Base-by-base conservation (phyloP, 2,888 invertebrate species). In the Panopea generosa region DNA sequence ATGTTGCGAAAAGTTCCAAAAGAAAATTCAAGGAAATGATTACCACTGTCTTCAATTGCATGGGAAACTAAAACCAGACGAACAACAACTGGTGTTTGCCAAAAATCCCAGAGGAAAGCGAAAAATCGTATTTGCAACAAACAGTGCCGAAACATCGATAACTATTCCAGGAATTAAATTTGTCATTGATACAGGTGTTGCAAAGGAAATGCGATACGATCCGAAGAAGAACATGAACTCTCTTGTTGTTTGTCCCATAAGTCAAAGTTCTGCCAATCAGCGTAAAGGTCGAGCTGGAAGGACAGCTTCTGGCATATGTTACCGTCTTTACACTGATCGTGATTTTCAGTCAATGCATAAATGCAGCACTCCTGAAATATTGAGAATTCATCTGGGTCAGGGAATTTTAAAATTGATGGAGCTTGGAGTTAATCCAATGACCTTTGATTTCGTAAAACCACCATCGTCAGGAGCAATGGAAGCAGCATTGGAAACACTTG, bases 201-300 rank as follows among this genome's bases (percentile, higher is more conserved):
- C 85, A 3, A 93, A 93, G 67, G 91, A 92, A 78, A 90, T 87
- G 74, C 77, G 82, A 9, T 93, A 86, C 82, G 91, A 93, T 72
- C 79, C 90, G 2, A 80, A 72, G 40, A 87, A 82, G 60, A 90
- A 89, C 67, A 87, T 90, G 45, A 90, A 82, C 68, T 77, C 85
- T 3, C 77, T 93, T 24, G 80, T 81, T 43, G 82, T 91, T 3
- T 75, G 73, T 16, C 74, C 84, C 55, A 86, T 90, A 3, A 91
- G 89, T 59, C 86, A 88, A 74, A 91, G 92, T 57, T 92, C 92
- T 2, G 92, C 93, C 4, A 88, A 93, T 33, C 93, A 93, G 76
- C 86, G 93, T 6, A 92, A 91, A 80, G 93, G 93, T 6, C 82
- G 93, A 67, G 93, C 93, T 14, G 93, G 93, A 16, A 82, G 93